phyloP scores from a whole-genome alignment of 1,140 invertebrate genomes.

The Sarcophaga bullata region DNA sequence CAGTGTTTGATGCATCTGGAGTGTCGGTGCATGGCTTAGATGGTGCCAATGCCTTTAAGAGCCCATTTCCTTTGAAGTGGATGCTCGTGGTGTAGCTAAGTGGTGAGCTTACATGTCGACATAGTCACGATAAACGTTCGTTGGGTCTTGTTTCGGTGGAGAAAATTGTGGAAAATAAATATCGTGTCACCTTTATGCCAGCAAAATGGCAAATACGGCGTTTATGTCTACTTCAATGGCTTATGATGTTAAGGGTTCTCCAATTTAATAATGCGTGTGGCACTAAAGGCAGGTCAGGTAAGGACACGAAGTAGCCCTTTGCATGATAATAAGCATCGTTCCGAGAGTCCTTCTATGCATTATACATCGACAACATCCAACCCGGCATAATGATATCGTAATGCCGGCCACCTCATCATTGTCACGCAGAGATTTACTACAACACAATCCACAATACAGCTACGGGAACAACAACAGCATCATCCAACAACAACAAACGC shows the following conservation, averaged over 20 bases:
- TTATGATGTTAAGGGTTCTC: constrained; percentile 93
- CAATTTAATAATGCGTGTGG: constrained; percentile 85
- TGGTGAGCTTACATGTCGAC: constrained; percentile 88
- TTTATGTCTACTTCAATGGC: constrained; percentile 94
- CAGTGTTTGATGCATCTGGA: constrained; percentile 94
- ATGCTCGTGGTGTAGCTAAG: constrained; percentile 84
- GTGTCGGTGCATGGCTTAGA: constrained; percentile 82
- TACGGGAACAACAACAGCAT: constrained; percentile 33
- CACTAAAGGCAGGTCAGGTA: constrained; percentile 70
- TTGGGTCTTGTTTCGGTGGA: constrained; percentile 86
- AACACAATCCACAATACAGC: constrained; percentile 46
- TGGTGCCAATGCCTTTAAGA: constrained; percentile 79
- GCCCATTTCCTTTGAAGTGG: constrained; percentile 85
- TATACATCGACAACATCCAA: constrained; percentile 59
- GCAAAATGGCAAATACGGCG: constrained; percentile 89
- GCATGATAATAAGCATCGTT: constrained; percentile 62
- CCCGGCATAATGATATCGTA: constrained; percentile 61
- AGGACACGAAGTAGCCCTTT: constrained; percentile 63
- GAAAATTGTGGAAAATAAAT: constrained; percentile 82
- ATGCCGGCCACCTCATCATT: constrained; percentile 49
- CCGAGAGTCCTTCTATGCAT: constrained; percentile 65
- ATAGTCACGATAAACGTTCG: constrained; percentile 87
- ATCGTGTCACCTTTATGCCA: constrained; percentile 91
- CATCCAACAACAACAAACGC: not conserved
- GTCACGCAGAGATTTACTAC: constrained; percentile 52